A percentile compares a stretch with the other conserved stretches of the same genome.
Evolutionary conservation across 2,888 invertebrate genomes (phyloP).

Genomic region (Azorinus chamasolen): DNA sequence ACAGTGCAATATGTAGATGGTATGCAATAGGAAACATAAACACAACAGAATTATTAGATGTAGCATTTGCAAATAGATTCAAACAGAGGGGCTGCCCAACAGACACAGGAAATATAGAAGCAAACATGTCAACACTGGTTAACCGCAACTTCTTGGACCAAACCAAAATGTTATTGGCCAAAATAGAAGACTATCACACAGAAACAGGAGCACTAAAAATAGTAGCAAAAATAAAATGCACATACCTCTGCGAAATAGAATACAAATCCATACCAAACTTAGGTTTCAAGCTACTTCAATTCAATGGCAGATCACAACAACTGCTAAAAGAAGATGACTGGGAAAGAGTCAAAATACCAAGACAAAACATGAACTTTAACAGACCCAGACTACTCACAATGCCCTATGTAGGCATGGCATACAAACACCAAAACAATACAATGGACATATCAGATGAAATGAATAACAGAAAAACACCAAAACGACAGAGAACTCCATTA

Average conservation of each 20-base stretch:
- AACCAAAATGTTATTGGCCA: neutral
- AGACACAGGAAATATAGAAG: conserved; percentile 7
- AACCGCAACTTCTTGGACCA: conserved; percentile 12
- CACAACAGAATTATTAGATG: conserved; percentile 6
- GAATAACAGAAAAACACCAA: no score
- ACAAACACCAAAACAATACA: no score
- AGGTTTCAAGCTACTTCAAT: neutral
- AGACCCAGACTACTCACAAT: conserved; percentile 10
- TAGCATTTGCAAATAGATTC: conserved; percentile 3
- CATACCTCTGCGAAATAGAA: neutral
- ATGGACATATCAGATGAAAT: no score
- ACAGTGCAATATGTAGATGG: conserved; percentile 5
- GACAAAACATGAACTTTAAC: neutral
- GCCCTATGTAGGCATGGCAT: no score
- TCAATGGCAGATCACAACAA: neutral
- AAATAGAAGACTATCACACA: neutral
- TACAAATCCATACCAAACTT: neutral
- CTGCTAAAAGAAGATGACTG: neutral
- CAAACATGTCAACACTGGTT: neutral
- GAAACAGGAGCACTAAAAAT: neutral
- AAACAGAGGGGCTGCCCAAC: neutral
- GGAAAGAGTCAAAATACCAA: neutral
- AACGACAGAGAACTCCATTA: no score
- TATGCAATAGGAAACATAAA: conserved; percentile 19
- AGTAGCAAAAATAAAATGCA: neutral